Evolutionary conservation across 1,140 invertebrate species (phyloP), one percentile per base, ranked within the genome.

Genomic region (Grapholita molesta): DNA sequence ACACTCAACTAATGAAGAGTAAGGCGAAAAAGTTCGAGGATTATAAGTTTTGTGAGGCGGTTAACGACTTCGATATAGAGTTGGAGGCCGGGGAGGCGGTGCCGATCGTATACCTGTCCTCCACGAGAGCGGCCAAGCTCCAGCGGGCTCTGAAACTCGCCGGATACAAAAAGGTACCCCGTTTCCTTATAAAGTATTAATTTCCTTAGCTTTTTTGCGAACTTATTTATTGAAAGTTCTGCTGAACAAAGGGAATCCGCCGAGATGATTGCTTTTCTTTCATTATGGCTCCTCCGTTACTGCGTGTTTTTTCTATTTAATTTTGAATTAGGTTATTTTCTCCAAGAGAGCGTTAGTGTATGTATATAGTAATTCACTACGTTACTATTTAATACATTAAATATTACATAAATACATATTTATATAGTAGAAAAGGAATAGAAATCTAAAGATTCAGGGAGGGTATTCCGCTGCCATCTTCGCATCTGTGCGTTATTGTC

Each of bases 1-100:
- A 79, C 72, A 78, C 70, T 75, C 74, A 85, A 78, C 72, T 81
- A 85, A 86, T 86, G 80, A 82, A 86, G 77, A 81, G 78, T 76
- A 77, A 84, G 73, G 75, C 79, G 74, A 83, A 86, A 84, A 88
- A 85, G 71, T 83, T 86, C 61, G 69, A 79, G 77, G 84, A 89
- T 86, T 89, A 89, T 87, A 89, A 87, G 86, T 90, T 88, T 71
- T 84, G 84, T 75, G 87, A 85, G 70, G 86, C 86, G 71, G 85
- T 89, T 77, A 89, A 88, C 77, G 86, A 89, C 80, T 87, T 88
- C 73, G 87, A 89, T 75, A 84, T 85, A 66, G 85, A 86, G 74
- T 78, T 88, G 74, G 86, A 88, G 68, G 76, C 75, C 18, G 85
- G 76, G 15, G 85, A 89, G 72, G 86, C 84, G 55, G 83, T 85